These are phyloP conservation scores for Pharmacophagus antenor DNA, from an alignment of 2,888 invertebrate genomes.

Conservation along the genomic window DNA sequence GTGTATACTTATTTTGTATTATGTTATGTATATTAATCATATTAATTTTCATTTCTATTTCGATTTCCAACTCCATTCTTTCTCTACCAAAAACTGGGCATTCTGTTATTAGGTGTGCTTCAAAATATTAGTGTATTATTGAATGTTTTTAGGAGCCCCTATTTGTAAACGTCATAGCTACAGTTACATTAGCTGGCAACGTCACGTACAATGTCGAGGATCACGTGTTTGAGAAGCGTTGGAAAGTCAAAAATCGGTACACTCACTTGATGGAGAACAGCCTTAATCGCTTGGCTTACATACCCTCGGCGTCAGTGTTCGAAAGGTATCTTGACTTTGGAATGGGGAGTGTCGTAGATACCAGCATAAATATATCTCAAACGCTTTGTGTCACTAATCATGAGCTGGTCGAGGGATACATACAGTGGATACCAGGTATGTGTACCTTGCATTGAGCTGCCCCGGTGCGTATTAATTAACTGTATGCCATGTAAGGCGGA, in stretches of 20 bases:
- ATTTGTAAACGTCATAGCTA: conserved; percentile 59
- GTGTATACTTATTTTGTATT: too few species aligned
- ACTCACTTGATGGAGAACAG: conserved; percentile 71
- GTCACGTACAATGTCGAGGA: conserved; percentile 54
- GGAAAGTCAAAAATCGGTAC: conserved; percentile 53
- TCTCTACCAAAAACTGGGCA: too few species aligned
- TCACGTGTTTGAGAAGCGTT: conserved; percentile 57
- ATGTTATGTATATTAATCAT: too few species aligned
- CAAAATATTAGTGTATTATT: too few species aligned
- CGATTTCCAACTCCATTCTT: too few species aligned
- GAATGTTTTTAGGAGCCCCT: conserved; percentile 58
- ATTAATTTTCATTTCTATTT: too few species aligned
- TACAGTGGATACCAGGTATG: conserved; percentile 70
- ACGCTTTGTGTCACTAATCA: conserved; percentile 72
- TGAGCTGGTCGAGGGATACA: conserved; percentile 60
- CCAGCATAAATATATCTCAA: conserved; percentile 68
- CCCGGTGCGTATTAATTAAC: too few species aligned
- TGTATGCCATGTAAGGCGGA: too few species aligned
- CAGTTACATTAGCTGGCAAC: conserved; percentile 57
- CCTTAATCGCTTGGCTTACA: conserved; percentile 54
- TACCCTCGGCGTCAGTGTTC: conserved; percentile 68
- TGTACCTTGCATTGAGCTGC: background rate
- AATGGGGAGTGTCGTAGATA: conserved; percentile 56
- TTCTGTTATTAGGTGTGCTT: too few species aligned
- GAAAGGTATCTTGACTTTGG: conserved; percentile 70